phyloP scores from a whole-genome alignment of 1,140 invertebrate species.

The Heliconius himera region DNA sequence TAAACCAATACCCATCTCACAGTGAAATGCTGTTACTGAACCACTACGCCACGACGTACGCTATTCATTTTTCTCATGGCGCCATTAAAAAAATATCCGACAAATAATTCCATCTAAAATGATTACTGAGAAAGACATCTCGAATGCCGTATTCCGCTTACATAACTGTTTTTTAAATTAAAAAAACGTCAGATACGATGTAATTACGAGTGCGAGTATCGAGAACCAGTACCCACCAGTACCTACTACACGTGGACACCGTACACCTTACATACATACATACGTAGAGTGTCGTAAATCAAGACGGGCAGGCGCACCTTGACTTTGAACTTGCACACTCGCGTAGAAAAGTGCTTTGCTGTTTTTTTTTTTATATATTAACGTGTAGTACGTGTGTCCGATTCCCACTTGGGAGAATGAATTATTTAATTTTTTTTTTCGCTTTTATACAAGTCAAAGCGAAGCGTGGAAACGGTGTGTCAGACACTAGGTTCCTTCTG shows the following conservation, averaged over 20 bases:
- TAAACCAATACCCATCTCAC: no score
- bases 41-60: no score
- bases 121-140: constrained; percentile 4
- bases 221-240: constrained; percentile 34
- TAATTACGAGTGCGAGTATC: constrained; percentile 44
- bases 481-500: no score
- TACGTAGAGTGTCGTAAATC: constrained; percentile 55
- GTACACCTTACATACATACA: background rate
- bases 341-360: constrained; percentile 37
- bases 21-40: no score
- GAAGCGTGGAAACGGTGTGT: no score
- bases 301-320: constrained; percentile 53
- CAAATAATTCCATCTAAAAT: background rate
- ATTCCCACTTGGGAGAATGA: no score
- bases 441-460: no score
- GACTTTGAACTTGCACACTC: constrained; percentile 57
- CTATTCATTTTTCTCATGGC: no score
- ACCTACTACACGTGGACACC: constrained; percentile 11
- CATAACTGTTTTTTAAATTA: constrained; percentile 39
- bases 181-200: constrained; percentile 31
- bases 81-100: no score
- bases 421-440: no score
- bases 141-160: constrained; percentile 6
- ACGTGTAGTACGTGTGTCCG: no score
- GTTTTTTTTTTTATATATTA: no score